Evolutionary conservation across 1,140 invertebrate species (phyloP), one percentile per base, ranked within the genome.

Genomic region (Eurosta solidaginis): DNA sequence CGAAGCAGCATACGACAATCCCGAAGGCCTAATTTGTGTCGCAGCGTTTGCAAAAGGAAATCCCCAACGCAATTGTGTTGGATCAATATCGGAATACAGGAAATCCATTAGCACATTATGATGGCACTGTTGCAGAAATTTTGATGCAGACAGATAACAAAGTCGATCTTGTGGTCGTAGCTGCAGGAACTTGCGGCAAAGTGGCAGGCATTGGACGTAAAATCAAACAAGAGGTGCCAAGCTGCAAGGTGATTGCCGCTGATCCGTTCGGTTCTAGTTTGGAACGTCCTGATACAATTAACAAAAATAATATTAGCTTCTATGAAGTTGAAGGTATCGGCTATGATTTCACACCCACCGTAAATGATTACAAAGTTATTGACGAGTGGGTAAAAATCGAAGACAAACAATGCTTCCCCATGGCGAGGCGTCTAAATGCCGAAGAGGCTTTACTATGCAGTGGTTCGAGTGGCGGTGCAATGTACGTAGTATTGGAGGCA

Each of bases 311-410:
- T 80, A 86, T 91, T 1, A 86, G 88, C 0, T 92, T 92, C 77
- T 98, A 98, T 86, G 96, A 98, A 89, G 89, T 94, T 40, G 93
- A 94, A 87, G 93, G 93, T 59, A 92, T 94, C 79, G 93, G 93
- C 81, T 99, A 99, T 88, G 98, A 99, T 89, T 99, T 99, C 88
- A 89, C 98, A 54, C 98, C 98, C 54, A 96, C 95, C 2, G 96
- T 98, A 1, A 89, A 98, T 74, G 94, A 96, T 88, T 89, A 91
- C 2, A 89, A 84, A 1, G 91, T 96, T 12, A 91, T 98, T 12
- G 96, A 98, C 87, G 89, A 90, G 82, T 99, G 97, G 97, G 88
- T 94, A 3, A 98, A 99, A 88, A 91, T 92, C 0, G 90, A 90
- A 36, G 98, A 99, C 84, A 89, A 90, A 68, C 92, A 94, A 49